Percentiles rank a stretch among this genome's conserved stretches.
Evolutionary conservation across 2,888 invertebrate species (phyloP).

Genomic region (Spatulosminthurus flaviceps): DNA sequence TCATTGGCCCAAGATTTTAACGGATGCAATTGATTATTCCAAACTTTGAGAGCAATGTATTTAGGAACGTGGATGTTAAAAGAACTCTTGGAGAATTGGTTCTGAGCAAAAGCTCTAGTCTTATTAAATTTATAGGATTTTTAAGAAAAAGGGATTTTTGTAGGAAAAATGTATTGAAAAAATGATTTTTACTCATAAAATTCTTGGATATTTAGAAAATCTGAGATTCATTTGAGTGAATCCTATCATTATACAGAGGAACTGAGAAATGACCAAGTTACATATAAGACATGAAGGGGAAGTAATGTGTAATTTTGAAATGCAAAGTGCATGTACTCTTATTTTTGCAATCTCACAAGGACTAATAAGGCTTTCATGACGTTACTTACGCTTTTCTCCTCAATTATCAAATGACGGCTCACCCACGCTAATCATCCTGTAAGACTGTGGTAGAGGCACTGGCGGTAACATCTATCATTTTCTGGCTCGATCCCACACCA

Average conservation of each 20-base stretch:
- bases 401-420: slow-evolving; percentile 36
- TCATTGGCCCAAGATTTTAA: no score
- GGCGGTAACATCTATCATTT: slow-evolving; percentile 27
- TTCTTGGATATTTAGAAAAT: no score
- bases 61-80: no score
- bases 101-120: no score
- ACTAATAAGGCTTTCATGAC: slow-evolving; percentile 48
- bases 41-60: no score
- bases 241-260: no score
- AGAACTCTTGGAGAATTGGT: no score
- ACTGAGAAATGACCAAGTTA: not conserved
- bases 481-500: slow-evolving; percentile 3
- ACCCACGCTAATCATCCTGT: slow-evolving; percentile 40
- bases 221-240: no score
- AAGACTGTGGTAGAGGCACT: not conserved
- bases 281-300: not conserved
- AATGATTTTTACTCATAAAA: no score
- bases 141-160: no score
- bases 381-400: slow-evolving; percentile 33
- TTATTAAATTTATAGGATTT: no score
- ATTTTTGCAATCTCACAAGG: slow-evolving; percentile 50
- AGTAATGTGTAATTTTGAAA: slow-evolving; percentile 41
- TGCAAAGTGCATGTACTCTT: slow-evolving; percentile 38
- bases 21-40: not conserved
- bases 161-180: no score